Conservation (phyloP, 2,797 vertebrate genomes). For the Chaetophractus vellerosus region DNA sequence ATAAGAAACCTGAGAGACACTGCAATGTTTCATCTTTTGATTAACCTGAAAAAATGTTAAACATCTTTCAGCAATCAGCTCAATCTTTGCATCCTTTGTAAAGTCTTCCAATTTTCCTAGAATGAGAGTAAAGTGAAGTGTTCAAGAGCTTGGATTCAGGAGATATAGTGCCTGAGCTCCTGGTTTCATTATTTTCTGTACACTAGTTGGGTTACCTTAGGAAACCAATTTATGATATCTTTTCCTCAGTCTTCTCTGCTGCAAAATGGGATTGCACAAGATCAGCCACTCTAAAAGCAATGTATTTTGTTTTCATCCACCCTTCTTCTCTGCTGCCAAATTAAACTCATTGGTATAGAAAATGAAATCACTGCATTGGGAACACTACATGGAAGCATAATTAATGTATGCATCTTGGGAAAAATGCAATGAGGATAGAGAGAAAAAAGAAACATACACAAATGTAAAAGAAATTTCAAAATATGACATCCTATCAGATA, state of each 20-base stretch:
- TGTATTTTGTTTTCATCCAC: neutral
- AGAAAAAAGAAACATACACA: neutral
- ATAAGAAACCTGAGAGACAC: neutral
- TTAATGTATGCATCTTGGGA: neutral
- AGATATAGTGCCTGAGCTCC: neutral
- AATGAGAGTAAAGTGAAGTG: neutral
- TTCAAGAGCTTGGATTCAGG: neutral
- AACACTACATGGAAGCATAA: neutral
- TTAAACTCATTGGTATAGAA: neutral
- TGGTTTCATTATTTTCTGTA: neutral
- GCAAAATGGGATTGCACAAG: neutral
- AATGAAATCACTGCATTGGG: neutral
- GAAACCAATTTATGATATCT: neutral
- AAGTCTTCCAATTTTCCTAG: neutral
- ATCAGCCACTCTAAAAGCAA: neutral
- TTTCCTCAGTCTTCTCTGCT: neutral
- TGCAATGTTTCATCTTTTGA: neutral
- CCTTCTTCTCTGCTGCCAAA: neutral
- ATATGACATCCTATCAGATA: neutral
- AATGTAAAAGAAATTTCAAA: neutral
- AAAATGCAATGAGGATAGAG: neutral
- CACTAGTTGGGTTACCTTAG: neutral
- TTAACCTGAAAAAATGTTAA: neutral
- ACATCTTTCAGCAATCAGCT: neutral
- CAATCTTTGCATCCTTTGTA: neutral